Conservation (phyloP, 2,113 vertebrate species). For the Passer domesticus region DNA sequence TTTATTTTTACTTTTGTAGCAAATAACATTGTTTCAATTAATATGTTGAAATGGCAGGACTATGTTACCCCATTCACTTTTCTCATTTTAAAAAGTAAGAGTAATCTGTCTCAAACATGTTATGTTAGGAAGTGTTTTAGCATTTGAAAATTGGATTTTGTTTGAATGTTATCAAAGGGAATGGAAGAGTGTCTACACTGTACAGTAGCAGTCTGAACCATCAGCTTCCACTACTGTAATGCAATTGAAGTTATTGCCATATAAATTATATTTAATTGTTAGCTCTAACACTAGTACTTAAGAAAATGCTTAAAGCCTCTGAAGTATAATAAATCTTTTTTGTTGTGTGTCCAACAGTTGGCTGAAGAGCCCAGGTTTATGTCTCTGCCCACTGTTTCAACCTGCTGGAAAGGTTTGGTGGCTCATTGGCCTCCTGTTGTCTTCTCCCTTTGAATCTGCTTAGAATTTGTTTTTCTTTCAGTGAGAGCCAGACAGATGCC, state of each 20-base stretch:
- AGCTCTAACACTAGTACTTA: not conserved
- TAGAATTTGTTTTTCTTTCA: not conserved
- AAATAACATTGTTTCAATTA: not conserved
- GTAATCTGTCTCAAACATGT: not conserved
- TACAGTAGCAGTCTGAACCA: not conserved
- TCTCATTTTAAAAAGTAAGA: not conserved
- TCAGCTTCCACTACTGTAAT: not conserved
- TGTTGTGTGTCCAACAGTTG: not conserved
- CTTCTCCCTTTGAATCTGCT: not conserved
- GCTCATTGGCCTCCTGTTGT: not conserved
- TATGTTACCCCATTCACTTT: not conserved
- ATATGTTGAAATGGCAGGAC: not conserved
- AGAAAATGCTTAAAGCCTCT: not conserved
- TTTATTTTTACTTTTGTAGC: constrained; percentile 25
- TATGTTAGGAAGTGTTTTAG: not conserved
- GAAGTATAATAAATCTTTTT: not conserved
- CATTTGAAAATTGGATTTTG: not conserved
- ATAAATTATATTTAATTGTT: not conserved
- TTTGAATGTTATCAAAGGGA: not conserved
- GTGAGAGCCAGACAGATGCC: not conserved
- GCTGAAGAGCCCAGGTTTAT: not conserved
- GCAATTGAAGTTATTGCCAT: not conserved
- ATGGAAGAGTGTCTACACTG: not conserved
- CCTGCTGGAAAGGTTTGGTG: not conserved
- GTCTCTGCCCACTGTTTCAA: not conserved